A percentile compares a stretch with the other conserved stretches of the same genome.
phyloP scores from a whole-genome alignment of 2,797 vertebrate species.

The Notolepis coatsorum region DNA sequence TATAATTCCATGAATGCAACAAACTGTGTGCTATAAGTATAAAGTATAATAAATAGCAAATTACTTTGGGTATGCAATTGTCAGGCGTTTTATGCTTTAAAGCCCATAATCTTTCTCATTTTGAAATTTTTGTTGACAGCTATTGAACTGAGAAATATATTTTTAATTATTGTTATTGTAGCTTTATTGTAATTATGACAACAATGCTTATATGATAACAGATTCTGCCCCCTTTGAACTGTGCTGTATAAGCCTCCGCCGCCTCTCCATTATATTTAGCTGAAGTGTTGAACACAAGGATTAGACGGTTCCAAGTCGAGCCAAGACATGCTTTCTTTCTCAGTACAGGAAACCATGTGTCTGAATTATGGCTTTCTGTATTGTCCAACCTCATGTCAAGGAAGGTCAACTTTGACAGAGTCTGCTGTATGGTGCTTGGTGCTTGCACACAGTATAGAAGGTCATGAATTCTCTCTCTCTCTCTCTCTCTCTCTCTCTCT shows the following conservation, averaged over 20 bases:
- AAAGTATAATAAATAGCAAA: no score
- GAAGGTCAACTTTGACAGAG: conserved; percentile 11
- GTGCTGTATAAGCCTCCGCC: background rate
- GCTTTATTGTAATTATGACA: conserved; percentile 15
- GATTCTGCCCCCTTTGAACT: background rate
- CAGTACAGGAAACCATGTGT: conserved; percentile 23
- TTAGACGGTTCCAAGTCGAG: conserved; percentile 43
- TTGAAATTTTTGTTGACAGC: background rate
- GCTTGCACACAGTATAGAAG: no score
- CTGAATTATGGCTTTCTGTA: conserved; percentile 20
- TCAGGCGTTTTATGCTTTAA: no score
- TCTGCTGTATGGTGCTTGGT: background rate
- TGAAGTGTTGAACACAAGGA: conserved; percentile 52
- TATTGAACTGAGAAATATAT: conserved; percentile 1
- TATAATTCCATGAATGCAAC: no score
- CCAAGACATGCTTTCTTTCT: conserved; percentile 25
- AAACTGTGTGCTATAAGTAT: no score
- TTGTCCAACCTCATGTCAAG: conserved; percentile 17
- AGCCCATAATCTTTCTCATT: background rate
- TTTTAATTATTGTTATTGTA: conserved; percentile 8
- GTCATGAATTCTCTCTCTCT: no score
- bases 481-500: background rate
- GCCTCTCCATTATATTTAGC: conserved; percentile 13
- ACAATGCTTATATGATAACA: conserved; percentile 27
- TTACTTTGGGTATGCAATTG: no score